Conservation (phyloP, 2,797 vertebrate species). For the Anguilla obscura region DNA sequence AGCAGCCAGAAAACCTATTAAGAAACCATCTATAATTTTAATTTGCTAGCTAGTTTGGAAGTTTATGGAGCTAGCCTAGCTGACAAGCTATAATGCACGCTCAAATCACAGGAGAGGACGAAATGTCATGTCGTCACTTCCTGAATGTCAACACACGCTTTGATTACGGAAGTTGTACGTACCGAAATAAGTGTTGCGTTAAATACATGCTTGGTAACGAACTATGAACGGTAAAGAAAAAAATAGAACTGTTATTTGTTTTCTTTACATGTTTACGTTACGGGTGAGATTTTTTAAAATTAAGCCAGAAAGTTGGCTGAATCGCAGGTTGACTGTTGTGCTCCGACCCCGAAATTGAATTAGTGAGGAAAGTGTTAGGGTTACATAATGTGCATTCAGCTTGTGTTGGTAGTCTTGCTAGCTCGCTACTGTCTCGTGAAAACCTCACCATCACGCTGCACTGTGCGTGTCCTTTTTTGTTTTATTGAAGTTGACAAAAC, state of each 20-base stretch:
- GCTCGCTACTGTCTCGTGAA: background rate
- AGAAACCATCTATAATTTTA: background rate
- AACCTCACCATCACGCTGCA: no score
- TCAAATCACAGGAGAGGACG: background rate
- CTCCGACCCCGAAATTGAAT: background rate
- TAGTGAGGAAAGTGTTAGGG: background rate
- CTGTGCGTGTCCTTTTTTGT: no score
- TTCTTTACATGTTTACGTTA: background rate
- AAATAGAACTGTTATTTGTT: no score
- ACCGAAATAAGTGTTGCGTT: background rate
- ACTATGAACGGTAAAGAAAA: background rate
- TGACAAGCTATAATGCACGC: background rate
- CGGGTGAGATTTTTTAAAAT: background rate
- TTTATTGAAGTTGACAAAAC: no score
- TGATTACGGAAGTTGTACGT: slow-evolving; percentile 19
- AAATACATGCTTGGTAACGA: background rate
- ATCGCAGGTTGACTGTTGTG: background rate
- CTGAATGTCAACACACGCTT: background rate
- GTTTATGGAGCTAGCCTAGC: background rate
- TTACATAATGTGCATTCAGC: background rate
- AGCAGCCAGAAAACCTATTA: background rate
- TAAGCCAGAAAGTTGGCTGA: background rate
- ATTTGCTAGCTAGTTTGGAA: background rate
- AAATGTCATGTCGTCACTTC: slow-evolving; percentile 20
- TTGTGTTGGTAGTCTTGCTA: background rate